Evolutionary conservation across 1,140 invertebrate genomes (phyloP), one percentile per base, ranked within the genome.

Genomic region (Lasioglossum baleicum): DNA sequence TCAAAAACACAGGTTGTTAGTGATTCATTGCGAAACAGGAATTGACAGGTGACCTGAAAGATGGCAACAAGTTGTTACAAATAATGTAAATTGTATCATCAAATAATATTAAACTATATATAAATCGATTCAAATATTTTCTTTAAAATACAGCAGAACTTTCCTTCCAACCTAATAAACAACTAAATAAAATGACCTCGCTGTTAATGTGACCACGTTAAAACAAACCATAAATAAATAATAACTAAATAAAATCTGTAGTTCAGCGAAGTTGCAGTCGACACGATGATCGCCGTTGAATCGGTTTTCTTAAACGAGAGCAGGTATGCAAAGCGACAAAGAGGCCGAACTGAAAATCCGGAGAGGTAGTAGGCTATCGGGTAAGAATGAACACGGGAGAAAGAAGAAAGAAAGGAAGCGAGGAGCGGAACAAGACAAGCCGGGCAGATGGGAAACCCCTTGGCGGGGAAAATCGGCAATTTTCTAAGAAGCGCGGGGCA

Each of bases 401-500:
- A 65, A 60, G 64, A 74, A 51, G 35, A 56, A 61, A 75, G 22
- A 26, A 70, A 60, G 22, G 44, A 44, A 44, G 44, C 15, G 11
- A 20, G 35, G 35, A 48, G 44, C 15, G 51, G 22, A 11, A 31
- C 35, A 31, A 42, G 31, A 69, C 56, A 15, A 48, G 56, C 31
- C 22, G 35, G 60, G 56, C 61, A 74, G 65, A 75, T 69, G 67
- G 56, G 61, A 66, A 73, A 73, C 61, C 20, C 20, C 15, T 31
- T 2, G n/a, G n/a, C 17, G 70, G 73, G 20, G 42, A 60, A 87
- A 87, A 84, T 79, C 56, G 26, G 56, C 65, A 80, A 69, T 81
- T 90, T 91, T 88, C 87, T 86, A 71, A 77, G 87, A 87, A 90
- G 67, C 76, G 40, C 71, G 13, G 15, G 35, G 35, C 35, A 35